phyloP scores from a whole-genome alignment of 2,888 invertebrate genomes.

The Dynastes hyllus region DNA sequence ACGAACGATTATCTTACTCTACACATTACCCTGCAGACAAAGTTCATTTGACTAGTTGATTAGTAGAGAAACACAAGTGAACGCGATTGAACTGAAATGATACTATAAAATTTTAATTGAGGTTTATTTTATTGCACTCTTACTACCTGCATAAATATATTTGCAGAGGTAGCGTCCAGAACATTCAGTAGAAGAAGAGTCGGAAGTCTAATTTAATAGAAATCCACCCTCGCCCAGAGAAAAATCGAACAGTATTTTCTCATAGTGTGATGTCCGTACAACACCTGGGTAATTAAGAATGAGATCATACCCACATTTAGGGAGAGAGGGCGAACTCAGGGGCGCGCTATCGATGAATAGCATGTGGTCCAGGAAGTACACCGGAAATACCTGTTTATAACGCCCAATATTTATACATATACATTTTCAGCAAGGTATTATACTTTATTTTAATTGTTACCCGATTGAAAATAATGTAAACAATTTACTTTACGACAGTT shows the following conservation, averaged over 20 bases:
- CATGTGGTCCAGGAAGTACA: constrained; percentile 33
- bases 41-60: too few relatives aligned
- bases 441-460: neutral
- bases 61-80: too few relatives aligned
- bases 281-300: constrained; percentile 44
- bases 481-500: too few relatives aligned
- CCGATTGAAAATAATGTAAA: neutral
- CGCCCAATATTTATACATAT: neutral
- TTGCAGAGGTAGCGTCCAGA: too few relatives aligned
- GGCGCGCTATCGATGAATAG: neutral
- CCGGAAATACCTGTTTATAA: constrained; percentile 38
- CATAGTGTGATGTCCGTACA: constrained; percentile 2
- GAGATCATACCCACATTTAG: constrained; percentile 38
- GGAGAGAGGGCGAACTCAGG: constrained; percentile 31
- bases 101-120: too few relatives aligned
- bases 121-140: too few relatives aligned
- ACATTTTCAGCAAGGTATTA: neutral
- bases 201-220: too few relatives aligned
- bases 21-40: too few relatives aligned
- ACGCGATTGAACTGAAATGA: too few relatives aligned
- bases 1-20: too few relatives aligned
- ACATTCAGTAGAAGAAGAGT: too few relatives aligned
- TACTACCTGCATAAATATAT: too few relatives aligned
- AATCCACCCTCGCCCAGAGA: neutral
- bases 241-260: constrained; percentile 27